Evolutionary conservation across 2,113 vertebrate genomes (phyloP).

Genomic region (Nesogale talazaci): DNA sequence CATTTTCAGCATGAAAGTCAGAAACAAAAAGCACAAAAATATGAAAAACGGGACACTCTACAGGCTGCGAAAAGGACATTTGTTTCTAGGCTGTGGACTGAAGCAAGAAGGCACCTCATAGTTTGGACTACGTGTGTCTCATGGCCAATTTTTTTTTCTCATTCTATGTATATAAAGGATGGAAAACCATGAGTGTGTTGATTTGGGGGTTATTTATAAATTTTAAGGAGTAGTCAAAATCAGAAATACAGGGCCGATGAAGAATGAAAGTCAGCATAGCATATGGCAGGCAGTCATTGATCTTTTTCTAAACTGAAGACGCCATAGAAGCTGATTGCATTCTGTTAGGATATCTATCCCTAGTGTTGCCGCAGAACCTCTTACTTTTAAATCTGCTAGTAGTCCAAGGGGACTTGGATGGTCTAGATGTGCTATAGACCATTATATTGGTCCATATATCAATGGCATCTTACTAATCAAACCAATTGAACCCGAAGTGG

Average conservation of each 20-base stretch:
- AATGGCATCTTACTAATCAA: not conserved
- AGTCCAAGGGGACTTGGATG: not conserved
- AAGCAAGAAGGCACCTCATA: not conserved
- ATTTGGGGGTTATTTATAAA: not conserved
- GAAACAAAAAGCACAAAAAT: not conserved
- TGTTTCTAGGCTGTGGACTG: not conserved
- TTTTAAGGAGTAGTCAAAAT: not conserved
- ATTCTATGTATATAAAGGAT: not conserved
- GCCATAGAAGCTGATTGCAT: not conserved
- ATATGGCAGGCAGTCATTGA: not conserved
- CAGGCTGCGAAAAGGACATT: not conserved
- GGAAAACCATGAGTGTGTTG: not conserved
- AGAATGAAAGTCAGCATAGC: not conserved
- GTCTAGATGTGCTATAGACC: not conserved
- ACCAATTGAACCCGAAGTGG: not conserved
- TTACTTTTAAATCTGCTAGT: not conserved
- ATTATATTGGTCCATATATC: not conserved
- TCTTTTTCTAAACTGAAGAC: not conserved
- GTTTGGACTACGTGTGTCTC: not conserved
- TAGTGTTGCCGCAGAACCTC: not conserved
- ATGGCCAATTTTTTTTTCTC: not conserved
- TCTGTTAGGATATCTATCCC: not conserved
- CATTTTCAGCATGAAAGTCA: not conserved
- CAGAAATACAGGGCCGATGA: not conserved
- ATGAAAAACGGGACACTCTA: not conserved